These are phyloP conservation scores for Acestrorhynchus altus DNA, from an alignment of 2,797 vertebrate species.

Conservation along the genomic window DNA sequence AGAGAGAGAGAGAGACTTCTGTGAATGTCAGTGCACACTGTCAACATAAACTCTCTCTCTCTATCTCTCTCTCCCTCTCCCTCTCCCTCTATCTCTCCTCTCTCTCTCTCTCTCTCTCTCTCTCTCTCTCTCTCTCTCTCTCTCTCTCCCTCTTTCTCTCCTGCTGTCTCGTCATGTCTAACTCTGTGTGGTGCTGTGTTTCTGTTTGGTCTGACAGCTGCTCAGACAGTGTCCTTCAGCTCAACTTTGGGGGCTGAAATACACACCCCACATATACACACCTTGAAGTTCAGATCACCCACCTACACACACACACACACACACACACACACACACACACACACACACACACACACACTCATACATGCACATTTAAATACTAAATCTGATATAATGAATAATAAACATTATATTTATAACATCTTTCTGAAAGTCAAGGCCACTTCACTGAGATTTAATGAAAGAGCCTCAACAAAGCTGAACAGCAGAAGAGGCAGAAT, in stretches of 20 bases:
- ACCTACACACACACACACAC: not conserved
- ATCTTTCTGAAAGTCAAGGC: not conserved
- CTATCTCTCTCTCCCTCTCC: not conserved
- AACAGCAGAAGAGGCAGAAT: too few relatives aligned
- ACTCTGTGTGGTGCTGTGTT: not conserved
- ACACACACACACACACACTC: not conserved
- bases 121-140: constrained; percentile 10
- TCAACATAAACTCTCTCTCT: not conserved
- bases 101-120: not conserved
- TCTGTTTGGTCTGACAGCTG: constrained; percentile 28
- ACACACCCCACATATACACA: not conserved
- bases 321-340: not conserved
- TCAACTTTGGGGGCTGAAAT: constrained; percentile 2
- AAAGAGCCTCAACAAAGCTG: not conserved
- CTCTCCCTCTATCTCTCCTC: not conserved
- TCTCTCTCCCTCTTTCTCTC: not conserved
- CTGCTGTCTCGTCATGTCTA: constrained; percentile 13
- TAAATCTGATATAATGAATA: not conserved
- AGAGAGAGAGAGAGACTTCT: not conserved
- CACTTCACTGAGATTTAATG: not conserved
- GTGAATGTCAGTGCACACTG: not conserved
- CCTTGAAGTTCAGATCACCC: not conserved
- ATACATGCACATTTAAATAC: too few relatives aligned
- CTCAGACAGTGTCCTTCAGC: constrained; percentile 29
- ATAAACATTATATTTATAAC: not conserved